Percentiles rank a stretch among this genome's conserved stretches.
Conservation (phyloP, 2,113 vertebrate species). For the Pterocles gutturalis region DNA sequence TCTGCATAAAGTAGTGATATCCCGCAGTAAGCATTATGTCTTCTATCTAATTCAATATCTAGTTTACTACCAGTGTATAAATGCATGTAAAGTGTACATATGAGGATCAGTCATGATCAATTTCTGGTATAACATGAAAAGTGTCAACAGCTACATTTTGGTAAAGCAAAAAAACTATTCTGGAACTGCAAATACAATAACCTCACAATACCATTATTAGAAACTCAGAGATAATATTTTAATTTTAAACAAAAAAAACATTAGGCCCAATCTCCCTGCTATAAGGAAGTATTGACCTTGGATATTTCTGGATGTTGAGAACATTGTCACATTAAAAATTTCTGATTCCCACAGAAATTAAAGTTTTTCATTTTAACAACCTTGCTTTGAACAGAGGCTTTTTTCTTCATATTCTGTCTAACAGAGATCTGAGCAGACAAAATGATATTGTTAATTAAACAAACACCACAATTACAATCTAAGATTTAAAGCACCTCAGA, state of each 20-base stretch:
- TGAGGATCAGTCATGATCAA: background rate
- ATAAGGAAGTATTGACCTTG: background rate
- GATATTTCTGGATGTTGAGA: background rate
- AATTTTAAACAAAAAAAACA: background rate
- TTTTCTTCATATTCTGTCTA: background rate
- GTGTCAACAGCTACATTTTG: background rate
- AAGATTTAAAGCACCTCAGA: background rate
- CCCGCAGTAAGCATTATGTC: background rate
- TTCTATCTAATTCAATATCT: background rate
- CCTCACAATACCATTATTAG: background rate
- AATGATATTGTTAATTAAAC: background rate
- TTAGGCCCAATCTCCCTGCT: background rate
- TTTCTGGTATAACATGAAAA: background rate
- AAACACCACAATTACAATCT: background rate
- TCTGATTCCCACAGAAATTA: background rate
- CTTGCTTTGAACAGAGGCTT: background rate
- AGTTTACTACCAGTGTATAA: background rate
- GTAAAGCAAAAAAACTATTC: background rate
- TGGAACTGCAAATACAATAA: background rate
- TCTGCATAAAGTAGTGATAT: background rate
- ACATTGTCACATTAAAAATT: background rate
- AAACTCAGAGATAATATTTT: background rate
- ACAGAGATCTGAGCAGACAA: background rate
- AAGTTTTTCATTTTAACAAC: background rate
- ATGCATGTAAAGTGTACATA: background rate